Evolutionary conservation across 2,113 vertebrate species (phyloP).

Genomic region (Chamaetylas fuelleborni): DNA sequence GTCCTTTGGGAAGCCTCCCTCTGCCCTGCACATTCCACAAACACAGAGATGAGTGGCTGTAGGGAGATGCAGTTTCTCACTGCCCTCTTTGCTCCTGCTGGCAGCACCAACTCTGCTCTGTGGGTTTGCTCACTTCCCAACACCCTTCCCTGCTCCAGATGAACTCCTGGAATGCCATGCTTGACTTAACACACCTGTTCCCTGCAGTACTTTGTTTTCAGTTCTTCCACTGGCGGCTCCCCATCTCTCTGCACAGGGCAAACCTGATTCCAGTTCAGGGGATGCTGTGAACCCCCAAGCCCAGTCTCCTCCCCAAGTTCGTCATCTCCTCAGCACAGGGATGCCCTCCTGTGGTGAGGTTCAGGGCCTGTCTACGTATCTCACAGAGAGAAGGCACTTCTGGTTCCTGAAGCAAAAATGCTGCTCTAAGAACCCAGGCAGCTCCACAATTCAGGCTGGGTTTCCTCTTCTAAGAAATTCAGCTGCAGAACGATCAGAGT

Average conservation of each 20-base stretch:
- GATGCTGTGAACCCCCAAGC: background rate
- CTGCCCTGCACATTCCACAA: accelerated
- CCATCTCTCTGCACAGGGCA: background rate
- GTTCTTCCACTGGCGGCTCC: background rate
- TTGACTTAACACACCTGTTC: background rate
- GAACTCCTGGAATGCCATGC: accelerated
- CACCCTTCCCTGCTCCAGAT: no score
- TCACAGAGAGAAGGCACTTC: accelerated
- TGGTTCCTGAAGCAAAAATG: background rate
- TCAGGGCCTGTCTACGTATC: no score
- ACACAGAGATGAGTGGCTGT: background rate
- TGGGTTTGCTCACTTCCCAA: background rate
- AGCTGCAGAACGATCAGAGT: background rate
- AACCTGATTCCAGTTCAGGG: background rate
- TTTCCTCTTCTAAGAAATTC: background rate
- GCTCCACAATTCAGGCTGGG: background rate
- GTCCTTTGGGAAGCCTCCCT: background rate
- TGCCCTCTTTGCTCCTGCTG: background rate
- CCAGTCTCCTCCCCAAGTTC: background rate
- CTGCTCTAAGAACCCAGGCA: background rate
- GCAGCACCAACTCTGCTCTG: accelerated
- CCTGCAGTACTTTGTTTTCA: background rate
- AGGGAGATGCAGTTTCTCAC: background rate
- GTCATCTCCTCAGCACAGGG: background rate
- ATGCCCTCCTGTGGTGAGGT: background rate